phyloP scores from a whole-genome alignment of 2,888 invertebrate genomes.

The Orthonychiurus folsomi region DNA sequence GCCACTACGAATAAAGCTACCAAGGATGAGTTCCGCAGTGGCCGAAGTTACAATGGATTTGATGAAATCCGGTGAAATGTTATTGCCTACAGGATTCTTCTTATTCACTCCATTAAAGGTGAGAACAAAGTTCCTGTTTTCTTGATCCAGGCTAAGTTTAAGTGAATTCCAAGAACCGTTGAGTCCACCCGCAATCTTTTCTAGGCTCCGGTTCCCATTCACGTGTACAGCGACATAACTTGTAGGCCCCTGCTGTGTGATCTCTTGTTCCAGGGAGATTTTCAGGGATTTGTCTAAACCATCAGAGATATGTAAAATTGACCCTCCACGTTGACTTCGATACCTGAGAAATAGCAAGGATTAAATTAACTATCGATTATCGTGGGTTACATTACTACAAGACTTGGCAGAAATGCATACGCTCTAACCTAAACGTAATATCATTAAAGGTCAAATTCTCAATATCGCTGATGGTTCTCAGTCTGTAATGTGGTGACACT shows the following conservation, averaged over 20 bases:
- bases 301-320: slow-evolving; percentile 49
- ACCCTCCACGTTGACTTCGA: slow-evolving; percentile 21
- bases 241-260: slow-evolving; percentile 49
- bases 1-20: slow-evolving; percentile 22
- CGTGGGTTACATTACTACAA: background rate
- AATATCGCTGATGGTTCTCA: slow-evolving; percentile 41
- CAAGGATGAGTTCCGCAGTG: slow-evolving; percentile 26
- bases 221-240: slow-evolving; percentile 55
- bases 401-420: no score
- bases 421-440: slow-evolving; percentile 27
- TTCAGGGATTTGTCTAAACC: slow-evolving; percentile 54
- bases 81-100: background rate
- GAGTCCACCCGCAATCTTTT: slow-evolving; percentile 21
- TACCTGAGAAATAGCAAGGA: slow-evolving; percentile 18
- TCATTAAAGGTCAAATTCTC: slow-evolving; percentile 26
- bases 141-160: slow-evolving; percentile 23
- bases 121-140: slow-evolving; percentile 11
- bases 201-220: slow-evolving; percentile 40
- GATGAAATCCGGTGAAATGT: slow-evolving; percentile 19
- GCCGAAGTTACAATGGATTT: slow-evolving; percentile 20
- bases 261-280: slow-evolving; percentile 20
- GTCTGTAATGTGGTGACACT: slow-evolving; percentile 55
- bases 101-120: slow-evolving; percentile 22
- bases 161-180: slow-evolving; percentile 41
- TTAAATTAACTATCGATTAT: slow-evolving; percentile 4